Percentiles rank a stretch among this genome's conserved stretches.
Evolutionary conservation across 2,797 vertebrate genomes (phyloP).

Genomic region (Clarias laeviceps): DNA sequence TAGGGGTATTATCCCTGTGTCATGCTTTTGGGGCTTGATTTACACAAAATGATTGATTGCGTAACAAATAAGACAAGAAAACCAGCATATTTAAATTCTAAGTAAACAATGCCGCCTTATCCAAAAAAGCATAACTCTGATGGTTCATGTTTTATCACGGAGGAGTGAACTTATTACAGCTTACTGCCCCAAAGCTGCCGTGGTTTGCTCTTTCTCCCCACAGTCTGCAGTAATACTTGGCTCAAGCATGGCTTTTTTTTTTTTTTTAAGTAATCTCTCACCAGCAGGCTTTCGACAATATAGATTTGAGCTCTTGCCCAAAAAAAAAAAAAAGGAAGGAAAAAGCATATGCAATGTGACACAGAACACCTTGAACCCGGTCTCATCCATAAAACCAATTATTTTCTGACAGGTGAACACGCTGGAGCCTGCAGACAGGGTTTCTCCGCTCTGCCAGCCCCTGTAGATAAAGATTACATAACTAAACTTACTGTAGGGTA

Average conservation of each 20-base stretch:
- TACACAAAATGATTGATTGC: not conserved
- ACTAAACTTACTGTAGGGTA: not conserved
- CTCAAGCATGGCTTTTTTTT: slow-evolving; percentile 27
- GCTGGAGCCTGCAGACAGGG: slow-evolving; percentile 1
- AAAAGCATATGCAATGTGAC: slow-evolving; percentile 40
- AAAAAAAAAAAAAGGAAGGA: not conserved
- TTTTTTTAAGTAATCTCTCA: slow-evolving; percentile 40
- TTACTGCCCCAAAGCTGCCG: not conserved
- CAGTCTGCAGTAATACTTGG: slow-evolving; percentile 7
- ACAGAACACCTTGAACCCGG: slow-evolving; percentile 39
- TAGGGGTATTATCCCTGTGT: not conserved
- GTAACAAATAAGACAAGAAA: not conserved
- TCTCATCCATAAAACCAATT: slow-evolving; percentile 44
- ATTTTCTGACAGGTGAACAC: slow-evolving; percentile 40
- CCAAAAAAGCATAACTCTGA: not conserved
- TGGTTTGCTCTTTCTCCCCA: slow-evolving; percentile 8
- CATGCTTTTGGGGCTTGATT: not conserved
- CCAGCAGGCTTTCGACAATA: slow-evolving; percentile 28
- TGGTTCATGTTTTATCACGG: not conserved
- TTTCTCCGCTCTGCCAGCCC: not conserved
- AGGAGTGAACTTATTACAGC: not conserved
- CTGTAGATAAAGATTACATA: slow-evolving; percentile 28
- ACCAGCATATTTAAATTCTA: not conserved
- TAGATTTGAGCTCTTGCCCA: slow-evolving; percentile 36
- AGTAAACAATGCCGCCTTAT: not conserved